These are phyloP conservation scores for Megaustenia siamemsis DNA, from an alignment of 2,888 invertebrate genomes.

Conservation along the genomic window DNA sequence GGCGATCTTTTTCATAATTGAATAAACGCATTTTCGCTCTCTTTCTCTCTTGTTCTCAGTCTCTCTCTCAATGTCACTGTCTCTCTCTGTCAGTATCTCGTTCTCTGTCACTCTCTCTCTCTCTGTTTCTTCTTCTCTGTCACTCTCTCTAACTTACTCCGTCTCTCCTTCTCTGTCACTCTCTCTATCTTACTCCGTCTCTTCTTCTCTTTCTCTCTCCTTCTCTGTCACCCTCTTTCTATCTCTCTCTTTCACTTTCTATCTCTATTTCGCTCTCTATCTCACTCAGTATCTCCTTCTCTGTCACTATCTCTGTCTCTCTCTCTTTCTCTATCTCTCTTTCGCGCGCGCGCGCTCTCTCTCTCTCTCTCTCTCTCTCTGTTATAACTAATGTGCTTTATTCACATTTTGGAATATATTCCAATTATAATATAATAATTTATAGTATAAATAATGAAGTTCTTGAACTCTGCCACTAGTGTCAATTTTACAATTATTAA, in stretches of 20 bases:
- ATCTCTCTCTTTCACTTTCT: conserved; percentile 11
- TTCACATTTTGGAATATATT: too few species aligned
- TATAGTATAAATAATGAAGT: too few species aligned
- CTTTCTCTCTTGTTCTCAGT: not conserved
- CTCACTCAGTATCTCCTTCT: too few species aligned
- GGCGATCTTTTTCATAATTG: too few species aligned
- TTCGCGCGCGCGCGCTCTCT: too few species aligned
- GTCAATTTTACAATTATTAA: too few species aligned
- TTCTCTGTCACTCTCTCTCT: not conserved
- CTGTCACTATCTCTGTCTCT: too few species aligned
- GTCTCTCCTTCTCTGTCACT: not conserved
- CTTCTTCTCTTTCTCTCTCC: not conserved
- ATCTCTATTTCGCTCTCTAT: too few species aligned
- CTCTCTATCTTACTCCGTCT: too few species aligned
- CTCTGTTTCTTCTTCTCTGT: not conserved
- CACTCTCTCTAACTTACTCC: not conserved
- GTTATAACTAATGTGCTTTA: not conserved
- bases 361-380: conserved; percentile 24
- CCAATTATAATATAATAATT: too few species aligned
- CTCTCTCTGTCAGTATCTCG: not conserved
- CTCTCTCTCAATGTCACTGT: not conserved
- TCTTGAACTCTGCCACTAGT: too few species aligned
- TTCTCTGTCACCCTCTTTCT: not conserved
- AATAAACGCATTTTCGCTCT: not conserved
- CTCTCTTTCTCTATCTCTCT: too few species aligned